These are phyloP conservation scores for Idris sp. DNA, from an alignment of 1,140 invertebrate species.

Conservation along the genomic window DNA sequence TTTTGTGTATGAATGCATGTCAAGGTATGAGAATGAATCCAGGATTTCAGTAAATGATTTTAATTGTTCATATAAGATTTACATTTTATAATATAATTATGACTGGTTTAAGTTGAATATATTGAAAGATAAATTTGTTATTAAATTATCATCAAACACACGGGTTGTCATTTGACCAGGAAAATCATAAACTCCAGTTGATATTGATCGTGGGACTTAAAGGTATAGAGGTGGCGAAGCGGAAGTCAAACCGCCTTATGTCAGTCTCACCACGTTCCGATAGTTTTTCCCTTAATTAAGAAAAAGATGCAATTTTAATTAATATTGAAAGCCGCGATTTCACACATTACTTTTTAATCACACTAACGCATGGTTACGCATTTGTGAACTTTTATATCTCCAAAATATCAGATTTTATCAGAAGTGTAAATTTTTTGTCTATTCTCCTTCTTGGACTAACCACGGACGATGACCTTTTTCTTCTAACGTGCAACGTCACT, in stretches of 20 bases:
- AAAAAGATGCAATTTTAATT: constrained; percentile 67
- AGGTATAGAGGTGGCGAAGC: constrained; percentile 31
- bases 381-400: too few relatives aligned
- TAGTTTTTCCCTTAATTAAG: constrained; percentile 71
- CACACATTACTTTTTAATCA: constrained; percentile 2
- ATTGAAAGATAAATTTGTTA: neutral
- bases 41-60: too few relatives aligned
- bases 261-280: constrained; percentile 50
- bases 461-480: constrained; percentile 61
- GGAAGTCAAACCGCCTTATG: constrained; percentile 44
- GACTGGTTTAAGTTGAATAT: neutral
- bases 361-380: too few relatives aligned
- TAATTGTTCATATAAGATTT: too few relatives aligned
- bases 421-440: constrained; percentile 25
- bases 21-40: too few relatives aligned
- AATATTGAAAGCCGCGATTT: constrained; percentile 55
- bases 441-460: constrained; percentile 39
- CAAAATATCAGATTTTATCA: too few relatives aligned
- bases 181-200: constrained; percentile 43
- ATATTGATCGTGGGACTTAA: constrained; percentile 48
- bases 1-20: too few relatives aligned
- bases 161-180: constrained; percentile 32
- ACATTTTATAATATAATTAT: too few relatives aligned
- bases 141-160: constrained; percentile 15
- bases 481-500: constrained; percentile 59